Percentiles rank a stretch among this genome's conserved stretches.
These are phyloP conservation scores for Polypedilum pembai DNA, from an alignment of 1,140 invertebrate genomes.

Conservation along the genomic window DNA sequence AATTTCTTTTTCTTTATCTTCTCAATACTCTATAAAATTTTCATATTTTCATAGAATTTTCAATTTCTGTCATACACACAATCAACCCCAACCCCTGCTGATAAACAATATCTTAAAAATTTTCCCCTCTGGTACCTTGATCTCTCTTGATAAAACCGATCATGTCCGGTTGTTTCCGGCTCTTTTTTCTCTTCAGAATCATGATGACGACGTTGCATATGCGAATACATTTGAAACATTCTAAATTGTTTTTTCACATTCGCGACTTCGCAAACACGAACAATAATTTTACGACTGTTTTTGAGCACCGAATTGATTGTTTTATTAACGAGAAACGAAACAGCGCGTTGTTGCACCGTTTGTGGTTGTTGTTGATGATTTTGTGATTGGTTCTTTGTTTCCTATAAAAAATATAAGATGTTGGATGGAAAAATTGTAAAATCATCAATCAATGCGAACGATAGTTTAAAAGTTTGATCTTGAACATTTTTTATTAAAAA, in stretches of 20 bases:
- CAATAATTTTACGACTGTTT: constrained; percentile 43
- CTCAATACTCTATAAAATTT: too few species aligned
- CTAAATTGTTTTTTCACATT: constrained; percentile 43
- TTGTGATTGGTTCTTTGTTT: constrained; percentile 2
- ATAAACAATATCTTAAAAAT: too few species aligned
- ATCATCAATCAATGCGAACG: neutral
- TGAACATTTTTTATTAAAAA: too few species aligned
- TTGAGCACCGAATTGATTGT: constrained; percentile 43
- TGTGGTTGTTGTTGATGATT: neutral
- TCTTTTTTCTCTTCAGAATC: constrained; percentile 53
- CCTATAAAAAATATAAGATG: neutral
- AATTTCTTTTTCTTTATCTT: too few species aligned
- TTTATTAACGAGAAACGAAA: constrained; percentile 43
- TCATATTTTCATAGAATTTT: too few species aligned
- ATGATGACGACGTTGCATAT: constrained; percentile 55
- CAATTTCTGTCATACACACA: too few species aligned
- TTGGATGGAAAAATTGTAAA: neutral
- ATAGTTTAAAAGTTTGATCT: too few species aligned
- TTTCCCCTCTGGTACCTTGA: constrained; percentile 49
- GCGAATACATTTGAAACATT: constrained; percentile 73
- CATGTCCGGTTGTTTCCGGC: constrained; percentile 61
- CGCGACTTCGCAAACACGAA: constrained; percentile 43
- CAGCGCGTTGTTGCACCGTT: constrained; percentile 33
- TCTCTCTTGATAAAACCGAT: constrained; percentile 62
- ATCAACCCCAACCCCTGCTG: too few species aligned